These are phyloP conservation scores for Hypotaenidia philippensis DNA, from an alignment of 2,797 vertebrate species.

Conservation along the genomic window DNA sequence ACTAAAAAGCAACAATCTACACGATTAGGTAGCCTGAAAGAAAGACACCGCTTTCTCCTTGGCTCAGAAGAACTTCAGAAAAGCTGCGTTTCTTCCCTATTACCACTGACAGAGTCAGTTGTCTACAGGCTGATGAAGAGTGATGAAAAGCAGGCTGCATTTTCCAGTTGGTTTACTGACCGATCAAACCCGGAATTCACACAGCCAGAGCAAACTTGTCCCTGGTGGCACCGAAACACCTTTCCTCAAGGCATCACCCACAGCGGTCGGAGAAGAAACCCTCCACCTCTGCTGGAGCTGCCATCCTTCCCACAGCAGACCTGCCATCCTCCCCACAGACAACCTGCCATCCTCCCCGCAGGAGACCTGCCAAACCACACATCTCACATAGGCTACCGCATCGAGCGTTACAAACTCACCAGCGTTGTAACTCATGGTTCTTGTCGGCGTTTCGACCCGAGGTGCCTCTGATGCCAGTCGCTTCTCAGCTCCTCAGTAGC, in stretches of 20 bases:
- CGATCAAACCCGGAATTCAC: not conserved
- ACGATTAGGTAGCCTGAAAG: not conserved
- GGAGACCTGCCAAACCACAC: not conserved
- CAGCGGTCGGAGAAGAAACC: not conserved
- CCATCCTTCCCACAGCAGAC: not conserved
- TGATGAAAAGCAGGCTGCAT: not conserved
- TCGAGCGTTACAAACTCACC: slow-evolving; percentile 35
- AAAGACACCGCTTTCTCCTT: not conserved
- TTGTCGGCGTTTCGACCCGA: not conserved
- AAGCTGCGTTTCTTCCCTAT: not conserved
- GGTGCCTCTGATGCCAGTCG: not conserved
- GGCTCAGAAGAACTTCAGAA: not conserved
- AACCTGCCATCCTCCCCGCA: not conserved
- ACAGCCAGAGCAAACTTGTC: not conserved
- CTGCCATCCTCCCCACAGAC: not conserved
- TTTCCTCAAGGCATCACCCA: not conserved
- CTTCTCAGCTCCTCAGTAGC: slow-evolving; percentile 27
- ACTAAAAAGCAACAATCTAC: not conserved
- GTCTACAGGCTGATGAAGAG: not conserved
- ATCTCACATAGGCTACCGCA: not conserved
- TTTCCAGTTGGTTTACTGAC: not conserved
- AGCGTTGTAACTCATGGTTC: not conserved
- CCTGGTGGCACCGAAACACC: accelerated
- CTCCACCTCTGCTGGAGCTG: not conserved
- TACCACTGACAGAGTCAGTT: not conserved